phyloP scores from a whole-genome alignment of 2,888 invertebrate genomes.

The Drosophila greeni region DNA sequence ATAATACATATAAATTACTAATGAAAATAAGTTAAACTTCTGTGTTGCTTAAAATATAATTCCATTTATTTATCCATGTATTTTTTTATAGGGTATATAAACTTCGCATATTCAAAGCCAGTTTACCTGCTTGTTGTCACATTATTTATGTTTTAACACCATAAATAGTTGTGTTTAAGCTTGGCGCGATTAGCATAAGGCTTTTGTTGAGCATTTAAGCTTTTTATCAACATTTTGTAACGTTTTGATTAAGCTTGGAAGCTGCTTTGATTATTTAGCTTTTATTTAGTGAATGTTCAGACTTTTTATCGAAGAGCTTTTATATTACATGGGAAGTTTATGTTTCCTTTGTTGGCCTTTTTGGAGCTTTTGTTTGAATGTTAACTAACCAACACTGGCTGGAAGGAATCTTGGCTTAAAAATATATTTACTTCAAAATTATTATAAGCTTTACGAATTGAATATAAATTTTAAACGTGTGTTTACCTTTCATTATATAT shows the following conservation, averaged over 20 bases:
- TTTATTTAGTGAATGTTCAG: constrained; percentile 6
- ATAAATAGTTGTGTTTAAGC: not conserved
- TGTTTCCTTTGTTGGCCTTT: not conserved
- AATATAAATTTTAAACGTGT: too few relatives aligned
- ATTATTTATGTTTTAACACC: not conserved
- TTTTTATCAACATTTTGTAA: not conserved
- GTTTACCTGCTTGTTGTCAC: not conserved
- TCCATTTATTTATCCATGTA: too few relatives aligned
- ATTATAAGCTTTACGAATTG: not conserved
- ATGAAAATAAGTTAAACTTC: too few relatives aligned
- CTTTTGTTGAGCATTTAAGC: constrained; percentile 11
- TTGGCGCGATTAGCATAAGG: not conserved
- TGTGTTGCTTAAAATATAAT: too few relatives aligned
- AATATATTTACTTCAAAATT: not conserved
- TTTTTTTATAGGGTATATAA: too few relatives aligned
- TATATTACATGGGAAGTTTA: not conserved
- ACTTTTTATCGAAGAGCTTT: not conserved
- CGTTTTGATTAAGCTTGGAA: constrained; percentile 14
- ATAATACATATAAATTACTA: too few relatives aligned
- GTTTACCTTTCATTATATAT: not conserved
- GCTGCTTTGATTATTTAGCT: not conserved
- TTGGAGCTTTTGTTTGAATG: not conserved
- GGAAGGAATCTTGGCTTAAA: not conserved
- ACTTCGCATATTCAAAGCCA: not conserved
- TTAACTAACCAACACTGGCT: not conserved